Evolutionary conservation across 2,888 invertebrate genomes (phyloP).

Genomic region (Drosophila neonasuta): DNA sequence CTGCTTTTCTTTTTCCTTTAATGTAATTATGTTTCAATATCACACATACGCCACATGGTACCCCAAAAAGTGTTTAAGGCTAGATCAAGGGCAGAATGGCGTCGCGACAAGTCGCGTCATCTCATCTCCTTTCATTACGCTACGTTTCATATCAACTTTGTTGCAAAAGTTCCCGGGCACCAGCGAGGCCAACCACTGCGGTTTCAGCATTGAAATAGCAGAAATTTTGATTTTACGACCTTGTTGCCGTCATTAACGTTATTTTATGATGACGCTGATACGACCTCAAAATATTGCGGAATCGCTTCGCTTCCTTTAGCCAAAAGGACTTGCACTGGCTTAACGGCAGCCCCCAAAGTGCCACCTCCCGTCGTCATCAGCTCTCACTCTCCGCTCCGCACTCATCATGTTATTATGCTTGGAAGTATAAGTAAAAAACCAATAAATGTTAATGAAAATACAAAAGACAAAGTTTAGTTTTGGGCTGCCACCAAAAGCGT

Average conservation of each 20-base stretch:
- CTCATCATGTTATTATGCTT: constrained; percentile 60
- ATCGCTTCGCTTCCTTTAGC: constrained; percentile 26
- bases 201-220: constrained; percentile 70
- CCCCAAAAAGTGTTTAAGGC: constrained; percentile 13
- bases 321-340: constrained; percentile 51
- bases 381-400: neutral
- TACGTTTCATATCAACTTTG: constrained; percentile 55
- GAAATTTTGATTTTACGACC: constrained; percentile 79
- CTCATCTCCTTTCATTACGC: constrained; percentile 22
- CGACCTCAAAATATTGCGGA: constrained; percentile 73
- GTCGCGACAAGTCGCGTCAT: constrained; percentile 17
- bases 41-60: constrained; percentile 57
- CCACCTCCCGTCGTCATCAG: neutral
- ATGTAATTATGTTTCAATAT: constrained; percentile 60
- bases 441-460: constrained; percentile 80
- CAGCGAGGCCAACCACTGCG: constrained; percentile 56
- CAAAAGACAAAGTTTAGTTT: constrained; percentile 75
- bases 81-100: constrained; percentile 32
- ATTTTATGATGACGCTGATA: constrained; percentile 79
- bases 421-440: constrained; percentile 72
- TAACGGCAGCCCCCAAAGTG: constrained; percentile 2
- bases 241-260: constrained; percentile 78
- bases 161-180: constrained; percentile 60
- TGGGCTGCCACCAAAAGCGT: neutral
- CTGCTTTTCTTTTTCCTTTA: constrained; percentile 33